Conservation (phyloP, 92 coral and sea anemone genomes). For the Scolanthus callimorphus region DNA sequence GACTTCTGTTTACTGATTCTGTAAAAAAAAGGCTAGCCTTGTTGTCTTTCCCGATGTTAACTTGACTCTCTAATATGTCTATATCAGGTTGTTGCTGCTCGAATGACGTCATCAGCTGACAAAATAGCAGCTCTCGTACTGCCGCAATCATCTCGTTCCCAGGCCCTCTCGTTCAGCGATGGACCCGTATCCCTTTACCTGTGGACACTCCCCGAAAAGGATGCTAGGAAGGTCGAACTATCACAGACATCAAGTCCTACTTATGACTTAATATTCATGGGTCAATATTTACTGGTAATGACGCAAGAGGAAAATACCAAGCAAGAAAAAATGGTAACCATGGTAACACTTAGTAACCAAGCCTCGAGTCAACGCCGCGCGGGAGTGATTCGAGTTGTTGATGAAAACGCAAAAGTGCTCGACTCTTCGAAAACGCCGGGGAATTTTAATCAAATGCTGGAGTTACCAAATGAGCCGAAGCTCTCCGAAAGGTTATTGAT, state of each 20-base stretch:
- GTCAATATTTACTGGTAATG: not conserved
- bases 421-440: constrained; percentile 11
- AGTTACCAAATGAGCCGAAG: not conserved
- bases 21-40: no score
- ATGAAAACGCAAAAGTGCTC: constrained; percentile 13
- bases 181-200: not conserved
- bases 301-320: not conserved
- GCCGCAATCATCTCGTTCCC: no score
- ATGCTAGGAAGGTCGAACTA: not conserved
- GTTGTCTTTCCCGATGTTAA: no score
- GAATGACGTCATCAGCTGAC: not conserved
- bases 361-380: not conserved
- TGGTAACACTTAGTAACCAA: not conserved
- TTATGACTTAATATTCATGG: not conserved
- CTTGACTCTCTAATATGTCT: not conserved
- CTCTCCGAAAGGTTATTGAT: constrained; percentile 3
- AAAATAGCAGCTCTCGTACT: not conserved
- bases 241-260: not conserved
- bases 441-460: constrained; percentile 20
- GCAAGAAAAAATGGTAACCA: not conserved
- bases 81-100: not conserved
- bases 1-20: no score
- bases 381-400: constrained; percentile 22
- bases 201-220: not conserved
- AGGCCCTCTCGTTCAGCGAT: not conserved